Base-by-base conservation (phyloP, 2,797 vertebrate species). In the Gallirallus australis region DNA sequence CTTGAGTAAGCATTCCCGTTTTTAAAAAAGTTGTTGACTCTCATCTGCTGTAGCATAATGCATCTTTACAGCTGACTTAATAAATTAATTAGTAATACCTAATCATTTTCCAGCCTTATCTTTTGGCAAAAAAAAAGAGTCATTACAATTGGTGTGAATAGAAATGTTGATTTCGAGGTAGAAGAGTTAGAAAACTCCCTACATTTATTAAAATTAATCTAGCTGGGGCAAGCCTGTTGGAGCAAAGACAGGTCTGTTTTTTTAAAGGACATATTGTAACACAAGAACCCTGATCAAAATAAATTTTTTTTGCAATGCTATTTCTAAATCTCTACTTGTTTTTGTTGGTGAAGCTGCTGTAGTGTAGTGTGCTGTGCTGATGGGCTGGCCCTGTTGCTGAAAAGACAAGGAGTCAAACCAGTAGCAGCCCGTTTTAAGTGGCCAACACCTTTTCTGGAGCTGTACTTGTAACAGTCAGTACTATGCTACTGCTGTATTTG, bases 301-400 rank as follows among this genome's bases (percentile, higher is more conserved):
- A 59, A 37, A 16, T 2, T 13, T 1, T 10, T 23, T 23, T 35
- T 82, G 3, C 59, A 3, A 2, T 50, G 18, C n/a, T 57, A 0
- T 79, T 86, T 65, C 23, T 0, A 1, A 56, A 65, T 73, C 21
- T 23, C 19, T 68, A 0, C 24, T 69, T 60, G 7, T 18, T 86
- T 60, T 61, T 82, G 12, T n/a, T 65, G 54, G 37, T 60, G 14
- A 45, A 76, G 40, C 14, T 85, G 40, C 45, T 82, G 14, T 17
- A 19, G 14, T 82, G 14, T 17, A 19, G 14, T 15, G 7, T 71
- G 11, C 75, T 82, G 15, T 88, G 61, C 37, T 9, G 2, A 3
- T 71, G 69, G 17, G 12, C 53, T 90, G 20, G 27, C 15, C 60
- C 59, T 80, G 20, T 30, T 79, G 28, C 27, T 78, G 40, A 56